Evolutionary conservation across 2,797 vertebrate genomes (phyloP), one percentile per base, ranked within the genome.

Genomic region (Danio kyathit): DNA sequence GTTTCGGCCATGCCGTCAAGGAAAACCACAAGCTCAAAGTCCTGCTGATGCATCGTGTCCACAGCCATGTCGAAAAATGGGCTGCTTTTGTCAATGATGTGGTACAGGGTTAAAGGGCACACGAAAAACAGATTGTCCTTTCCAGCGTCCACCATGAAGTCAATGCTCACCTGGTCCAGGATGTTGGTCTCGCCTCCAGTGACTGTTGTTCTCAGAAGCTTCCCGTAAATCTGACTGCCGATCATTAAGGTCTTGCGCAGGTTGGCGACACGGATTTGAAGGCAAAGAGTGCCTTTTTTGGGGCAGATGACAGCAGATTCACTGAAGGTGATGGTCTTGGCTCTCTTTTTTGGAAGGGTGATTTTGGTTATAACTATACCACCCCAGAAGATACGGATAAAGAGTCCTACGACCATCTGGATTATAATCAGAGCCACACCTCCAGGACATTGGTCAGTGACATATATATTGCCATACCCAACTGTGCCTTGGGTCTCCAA

Each of bases 51-150:
- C 16, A 99, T 91, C 0, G 95, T 98, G 83, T 99, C 97, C 38
- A 95, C 95, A 0, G 97, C 93, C 93, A 97, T 97, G 52, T 97
- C 95, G n/a, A 97, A 98, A 91, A 99, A 98, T 0, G 97, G 98
- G 78, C 98, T 99, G 43, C 84, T 92, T 87, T 95, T 96, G 65
- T 98, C 94, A 4, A 99, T 99, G 67, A 96, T 0, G 0, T 99
- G 98, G 85, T 95, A 97, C 61, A 99, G 93, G 0, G 97, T 98
- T 56, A 99, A 89, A 0, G 98, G 98, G 3, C 96, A 97, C 10
- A 99, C 94, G 59, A 99, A 99, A 88, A 99, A 99, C 9, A 99
- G 94, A 16, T 97, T 98, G 91, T 99, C 97, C 5, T 97, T 99
- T 17, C 97, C 97, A 0, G 95, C 91, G 0, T 99, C 98, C 9